Base-by-base conservation (phyloP, 1,140 invertebrate genomes). In the Temnothorax nylanderi region DNA sequence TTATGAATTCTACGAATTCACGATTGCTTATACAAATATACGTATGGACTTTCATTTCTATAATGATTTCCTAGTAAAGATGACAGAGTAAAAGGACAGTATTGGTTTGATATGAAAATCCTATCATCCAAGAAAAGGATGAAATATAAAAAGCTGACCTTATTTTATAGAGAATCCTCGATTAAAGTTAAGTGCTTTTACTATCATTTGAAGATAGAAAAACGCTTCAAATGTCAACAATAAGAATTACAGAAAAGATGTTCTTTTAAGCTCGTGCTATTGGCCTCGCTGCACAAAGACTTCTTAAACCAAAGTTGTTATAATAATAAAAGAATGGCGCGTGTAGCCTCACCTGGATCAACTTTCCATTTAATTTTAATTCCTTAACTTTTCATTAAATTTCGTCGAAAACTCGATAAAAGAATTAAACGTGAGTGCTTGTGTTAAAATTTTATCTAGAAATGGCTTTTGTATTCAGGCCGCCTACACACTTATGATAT, bases 61-160 rank as follows among this genome's bases (percentile, higher is more conserved):
- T 18, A 71, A 71, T 32, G 8, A 80, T 71, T 81, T 69, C 49
- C 16, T 44, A 5, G 2, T 56, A 44, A 44, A 34, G 18, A 78
- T 18, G 18, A 10, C 18, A 80, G 13, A 41, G 18, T 3, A n/a
- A 37, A 56, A n/a, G 13, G 37, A 60, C 7, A 21, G 11, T 18
- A 54, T 67, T 32, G 16, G 1, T 26, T 26, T 13, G n/a, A 56
- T 11, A 16, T 44, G 26, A 7, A 44, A 56, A 11, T 65, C 65
- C 34, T 41, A 41, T 41, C 13, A n/a, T 37, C 32, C 32, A 80
- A 47, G n/a, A 56, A 37, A 37, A 37, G 4, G 0, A 18, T 65
- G 6, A 69, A 54, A 58, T 56, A 44, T 44, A 71, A 71, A 71
- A 71, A 26, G 26, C 4, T 44, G 11, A 71, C 41, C 3, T 71